A percentile compares a stretch with the other conserved stretches of the same genome.
Conservation (phyloP, 2,113 vertebrate genomes). For the Strix uralensis region DNA sequence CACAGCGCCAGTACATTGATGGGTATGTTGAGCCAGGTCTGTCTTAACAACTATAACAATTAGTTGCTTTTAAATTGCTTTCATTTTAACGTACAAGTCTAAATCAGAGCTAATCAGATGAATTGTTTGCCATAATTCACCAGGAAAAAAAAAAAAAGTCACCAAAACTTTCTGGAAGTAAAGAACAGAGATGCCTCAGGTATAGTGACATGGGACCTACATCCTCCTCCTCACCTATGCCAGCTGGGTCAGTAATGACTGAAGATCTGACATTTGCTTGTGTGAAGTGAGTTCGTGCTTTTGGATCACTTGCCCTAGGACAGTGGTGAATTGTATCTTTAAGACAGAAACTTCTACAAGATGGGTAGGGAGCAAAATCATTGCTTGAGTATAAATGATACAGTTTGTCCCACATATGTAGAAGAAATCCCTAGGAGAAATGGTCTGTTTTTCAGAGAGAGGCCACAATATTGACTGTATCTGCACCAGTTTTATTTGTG, state of each 20-base stretch:
- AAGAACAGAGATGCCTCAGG: neutral
- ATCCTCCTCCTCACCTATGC: neutral
- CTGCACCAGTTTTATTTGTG: neutral
- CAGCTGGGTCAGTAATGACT: neutral
- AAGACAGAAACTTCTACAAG: neutral
- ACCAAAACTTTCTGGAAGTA: neutral
- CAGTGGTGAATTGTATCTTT: neutral
- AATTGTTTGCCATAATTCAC: neutral
- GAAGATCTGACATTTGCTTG: neutral
- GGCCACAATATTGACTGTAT: neutral
- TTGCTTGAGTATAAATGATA: neutral
- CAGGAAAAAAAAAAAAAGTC: neutral
- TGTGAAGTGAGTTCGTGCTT: neutral
- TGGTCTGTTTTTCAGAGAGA: neutral
- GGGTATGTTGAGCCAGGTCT: neutral
- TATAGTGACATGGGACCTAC: neutral
- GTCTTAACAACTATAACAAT: neutral
- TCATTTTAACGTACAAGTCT: neutral
- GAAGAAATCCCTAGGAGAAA: neutral
- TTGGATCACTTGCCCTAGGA: neutral
- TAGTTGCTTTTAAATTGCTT: neutral
- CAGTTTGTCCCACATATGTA: neutral
- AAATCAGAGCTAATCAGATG: neutral
- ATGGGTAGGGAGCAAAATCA: neutral
- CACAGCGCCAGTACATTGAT: neutral